These are phyloP conservation scores for Mesitornis unicolor DNA, from an alignment of 2,113 vertebrate genomes.

Conservation along the genomic window DNA sequence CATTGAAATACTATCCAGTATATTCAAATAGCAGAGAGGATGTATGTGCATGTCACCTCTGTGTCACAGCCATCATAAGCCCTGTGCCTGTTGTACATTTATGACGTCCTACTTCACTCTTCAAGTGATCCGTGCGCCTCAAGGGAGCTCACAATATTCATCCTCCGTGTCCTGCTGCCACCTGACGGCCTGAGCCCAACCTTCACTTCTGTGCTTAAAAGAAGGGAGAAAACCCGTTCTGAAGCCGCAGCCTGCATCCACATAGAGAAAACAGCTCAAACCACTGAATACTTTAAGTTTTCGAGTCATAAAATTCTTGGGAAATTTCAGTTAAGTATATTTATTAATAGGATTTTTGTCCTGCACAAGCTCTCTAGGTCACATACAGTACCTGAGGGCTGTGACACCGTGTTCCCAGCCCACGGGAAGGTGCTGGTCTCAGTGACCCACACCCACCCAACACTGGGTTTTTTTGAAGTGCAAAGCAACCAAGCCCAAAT, in stretches of 20 bases:
- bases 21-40: not conserved
- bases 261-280: not conserved
- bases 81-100: not conserved
- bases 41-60: not conserved
- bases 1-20: not conserved
- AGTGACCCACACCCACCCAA: not conserved
- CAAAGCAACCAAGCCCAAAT: not conserved
- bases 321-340: not conserved
- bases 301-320: not conserved
- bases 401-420: not conserved
- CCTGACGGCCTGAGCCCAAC: not conserved
- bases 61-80: not conserved
- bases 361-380: not conserved
- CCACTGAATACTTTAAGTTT: not conserved
- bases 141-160: fast-evolving
- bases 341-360: not conserved
- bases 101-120: not conserved
- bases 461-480: not conserved
- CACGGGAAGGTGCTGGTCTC: fast-evolving
- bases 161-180: not conserved
- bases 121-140: fast-evolving
- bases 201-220: not conserved
- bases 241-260: not conserved
- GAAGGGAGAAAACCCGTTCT: fast-evolving
- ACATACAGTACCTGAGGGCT: fast-evolving